Evolutionary conservation across 1,140 invertebrate species (phyloP), one percentile per base, ranked within the genome.

Genomic region (Oedothorax gibbosus): DNA sequence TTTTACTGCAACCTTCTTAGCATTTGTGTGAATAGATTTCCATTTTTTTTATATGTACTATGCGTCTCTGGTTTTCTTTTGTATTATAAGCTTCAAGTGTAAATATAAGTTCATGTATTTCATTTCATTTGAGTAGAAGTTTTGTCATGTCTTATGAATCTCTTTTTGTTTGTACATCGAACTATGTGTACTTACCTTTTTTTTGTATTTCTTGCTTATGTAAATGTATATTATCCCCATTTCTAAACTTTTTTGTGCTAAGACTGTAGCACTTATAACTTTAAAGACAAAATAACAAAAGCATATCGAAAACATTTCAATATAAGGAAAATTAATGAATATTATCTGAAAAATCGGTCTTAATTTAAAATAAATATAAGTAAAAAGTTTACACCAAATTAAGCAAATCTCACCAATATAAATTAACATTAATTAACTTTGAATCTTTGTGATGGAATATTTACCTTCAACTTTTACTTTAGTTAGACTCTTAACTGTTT

Each of bases 61-160:
- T 35, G 35, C 35, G 35, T 60, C 15, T 75, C 35, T 53, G 18
- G 12, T 21, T 11, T 12, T 53, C 18, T 75, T 75, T 75, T 75
- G 72, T 75, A 75, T 60, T 75, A 75, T 75, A 75, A 75, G 15
- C 18, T 57, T 75, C 72, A 75, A 75, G 49, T 75, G 72, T 75
- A 75, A 75, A 75, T 75, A 75, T 51, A 75, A 71, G 51, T 71
- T 71, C 54, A 57, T 75, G 35, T 57, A n/a, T 18, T 60, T 57
- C 56, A 60, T 49, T 60, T 75, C 72, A 75, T 75, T 75, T 75
- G 72, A 57, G 56, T 75, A 50, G 53, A 75, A 75, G 72, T 57
- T 21, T 53, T 71, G 50, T 51, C 35, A 35, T 71, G 51, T 71
- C n/a, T 53, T 54, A 49, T 68, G 35, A 35, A 35, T 35, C 35